A percentile compares a stretch with the other conserved stretches of the same genome.
phyloP scores from a whole-genome alignment of 2,888 invertebrate genomes.

The Dimorphilus gyrociliatus region DNA sequence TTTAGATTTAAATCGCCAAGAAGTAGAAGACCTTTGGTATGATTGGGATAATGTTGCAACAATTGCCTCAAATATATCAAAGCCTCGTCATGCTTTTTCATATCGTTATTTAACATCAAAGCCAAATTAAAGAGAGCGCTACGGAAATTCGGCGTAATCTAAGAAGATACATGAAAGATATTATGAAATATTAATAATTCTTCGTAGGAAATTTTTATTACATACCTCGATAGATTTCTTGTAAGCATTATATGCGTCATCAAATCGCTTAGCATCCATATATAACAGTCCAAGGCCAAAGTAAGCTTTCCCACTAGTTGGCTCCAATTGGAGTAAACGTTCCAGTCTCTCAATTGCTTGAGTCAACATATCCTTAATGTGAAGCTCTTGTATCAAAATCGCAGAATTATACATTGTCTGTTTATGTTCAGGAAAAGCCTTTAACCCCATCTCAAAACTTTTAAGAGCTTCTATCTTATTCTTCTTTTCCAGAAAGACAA shows the following conservation, averaged over 20 bases:
- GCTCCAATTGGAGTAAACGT: slow-evolving; percentile 57
- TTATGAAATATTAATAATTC: neutral
- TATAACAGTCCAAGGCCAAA: slow-evolving; percentile 91
- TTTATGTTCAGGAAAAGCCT: slow-evolving; percentile 80
- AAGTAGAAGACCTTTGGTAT: slow-evolving; percentile 79
- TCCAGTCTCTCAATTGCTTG: slow-evolving; percentile 45
- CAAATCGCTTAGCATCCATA: slow-evolving; percentile 80
- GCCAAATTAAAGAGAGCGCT: slow-evolving; percentile 89
- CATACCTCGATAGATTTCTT: slow-evolving; percentile 49
- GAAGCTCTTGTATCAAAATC: slow-evolving; percentile 76
- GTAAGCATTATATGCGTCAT: slow-evolving; percentile 77
- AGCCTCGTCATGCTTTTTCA: slow-evolving; percentile 70
- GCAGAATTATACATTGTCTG: slow-evolving; percentile 87
- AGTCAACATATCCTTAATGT: neutral
- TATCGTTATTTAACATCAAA: slow-evolving; percentile 61
- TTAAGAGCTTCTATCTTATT: slow-evolving; percentile 75
- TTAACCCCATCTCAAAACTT: slow-evolving; percentile 78
- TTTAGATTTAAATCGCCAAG: slow-evolving; percentile 91
- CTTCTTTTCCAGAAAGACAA: slow-evolving; percentile 79
- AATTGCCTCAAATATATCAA: slow-evolving; percentile 79
- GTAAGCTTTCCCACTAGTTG: slow-evolving; percentile 70
- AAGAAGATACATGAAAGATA: slow-evolving; percentile 7
- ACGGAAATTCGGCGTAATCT: slow-evolving; percentile 62
- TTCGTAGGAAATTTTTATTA: too few species aligned
- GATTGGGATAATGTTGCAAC: slow-evolving; percentile 64